A percentile compares a stretch with the other conserved stretches of the same genome.
These are phyloP conservation scores for Drosophila paranaensis DNA, from an alignment of 2,888 invertebrate genomes.

Conservation along the genomic window DNA sequence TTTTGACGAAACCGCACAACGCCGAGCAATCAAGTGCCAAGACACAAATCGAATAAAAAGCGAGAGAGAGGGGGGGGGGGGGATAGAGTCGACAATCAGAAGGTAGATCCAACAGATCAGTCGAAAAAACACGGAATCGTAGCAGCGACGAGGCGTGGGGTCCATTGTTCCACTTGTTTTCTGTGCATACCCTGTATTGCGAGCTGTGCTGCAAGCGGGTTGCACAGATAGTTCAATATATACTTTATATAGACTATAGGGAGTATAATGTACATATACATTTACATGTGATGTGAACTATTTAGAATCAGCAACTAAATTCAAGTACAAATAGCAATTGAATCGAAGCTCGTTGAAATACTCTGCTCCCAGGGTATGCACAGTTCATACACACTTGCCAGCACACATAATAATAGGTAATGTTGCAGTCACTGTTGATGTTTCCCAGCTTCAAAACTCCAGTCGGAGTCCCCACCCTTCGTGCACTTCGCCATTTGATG, in stretches of 20 bases:
- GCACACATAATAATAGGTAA: too few species aligned
- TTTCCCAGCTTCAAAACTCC: slow-evolving; percentile 29
- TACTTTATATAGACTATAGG: too few species aligned
- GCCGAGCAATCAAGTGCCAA: slow-evolving; percentile 41
- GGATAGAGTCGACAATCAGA: background rate
- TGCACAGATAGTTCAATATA: background rate
- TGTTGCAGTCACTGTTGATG: background rate
- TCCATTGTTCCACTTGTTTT: background rate
- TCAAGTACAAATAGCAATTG: too few species aligned
- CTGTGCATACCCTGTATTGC: background rate
- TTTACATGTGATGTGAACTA: too few species aligned
- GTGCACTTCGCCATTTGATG: slow-evolving; percentile 35
- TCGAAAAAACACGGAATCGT: background rate
- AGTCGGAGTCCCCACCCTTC: slow-evolving; percentile 37
- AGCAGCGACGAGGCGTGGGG: background rate
- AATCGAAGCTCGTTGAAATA: too few species aligned
- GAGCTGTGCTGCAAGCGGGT: slow-evolving; percentile 5
- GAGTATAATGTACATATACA: too few species aligned
- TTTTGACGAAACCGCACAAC: slow-evolving; percentile 41
- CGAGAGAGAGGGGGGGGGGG: background rate
- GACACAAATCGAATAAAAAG: background rate
- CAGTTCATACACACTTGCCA: too few species aligned
- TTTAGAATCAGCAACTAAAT: too few species aligned
- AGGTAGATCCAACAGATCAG: slow-evolving; percentile 7
- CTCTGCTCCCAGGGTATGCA: too few species aligned